Evolutionary conservation across 2,797 vertebrate species (phyloP).

Genomic region (Sternotherus odoratus): DNA sequence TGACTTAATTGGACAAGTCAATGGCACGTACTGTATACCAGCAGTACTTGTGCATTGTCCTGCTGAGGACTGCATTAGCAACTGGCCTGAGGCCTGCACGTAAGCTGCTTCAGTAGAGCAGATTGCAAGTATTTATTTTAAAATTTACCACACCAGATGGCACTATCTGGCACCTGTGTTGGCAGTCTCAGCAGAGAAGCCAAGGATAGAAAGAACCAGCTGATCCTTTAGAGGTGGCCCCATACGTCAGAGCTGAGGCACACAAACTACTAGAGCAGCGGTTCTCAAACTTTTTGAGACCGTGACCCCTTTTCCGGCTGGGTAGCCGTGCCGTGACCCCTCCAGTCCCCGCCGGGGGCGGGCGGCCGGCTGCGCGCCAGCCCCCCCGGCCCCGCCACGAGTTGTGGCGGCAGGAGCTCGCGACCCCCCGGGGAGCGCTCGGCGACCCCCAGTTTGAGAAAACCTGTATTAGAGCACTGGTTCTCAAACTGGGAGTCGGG

Average conservation of each 20-base stretch:
- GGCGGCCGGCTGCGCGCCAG: no score
- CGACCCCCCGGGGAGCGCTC: no score
- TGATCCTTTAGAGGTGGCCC: background rate
- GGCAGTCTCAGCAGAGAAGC: background rate
- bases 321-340: no score
- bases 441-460: no score
- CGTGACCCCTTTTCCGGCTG: no score
- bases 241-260: rapidly evolving
- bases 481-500: no score
- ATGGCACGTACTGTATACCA: background rate
- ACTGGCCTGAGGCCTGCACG: rapidly evolving
- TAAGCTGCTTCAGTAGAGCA: rapidly evolving
- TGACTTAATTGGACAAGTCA: rapidly evolving
- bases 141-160: background rate
- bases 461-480: no score
- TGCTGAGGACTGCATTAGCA: rapidly evolving
- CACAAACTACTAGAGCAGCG: no score
- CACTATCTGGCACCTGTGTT: rapidly evolving
- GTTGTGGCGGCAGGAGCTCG: no score
- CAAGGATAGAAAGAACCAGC: background rate
- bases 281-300: no score
- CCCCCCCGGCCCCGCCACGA: no score
- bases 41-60: background rate
- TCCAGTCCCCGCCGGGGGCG: no score
- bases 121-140: rapidly evolving